Base-by-base conservation (phyloP, 2,888 invertebrate species). In the Odontocerum albicorne region DNA sequence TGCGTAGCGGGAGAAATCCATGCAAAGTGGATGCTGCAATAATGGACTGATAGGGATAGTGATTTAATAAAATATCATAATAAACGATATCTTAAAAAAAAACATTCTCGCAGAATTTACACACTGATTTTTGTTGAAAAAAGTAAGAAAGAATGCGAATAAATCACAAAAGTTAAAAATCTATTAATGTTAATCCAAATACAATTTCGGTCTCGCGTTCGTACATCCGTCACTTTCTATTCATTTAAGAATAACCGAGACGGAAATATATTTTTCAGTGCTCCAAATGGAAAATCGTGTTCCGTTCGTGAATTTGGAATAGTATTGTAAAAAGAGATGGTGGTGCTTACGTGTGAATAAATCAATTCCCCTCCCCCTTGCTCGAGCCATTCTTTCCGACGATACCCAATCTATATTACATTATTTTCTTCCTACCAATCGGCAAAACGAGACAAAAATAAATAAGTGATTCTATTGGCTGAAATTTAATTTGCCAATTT, bases 291-390 rank as follows among this genome's bases (percentile, higher is more conserved):
- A 35, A 19, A 22, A 21, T 2, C 27, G 49, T 7, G 17, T 35
- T 39, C 33, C 32, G 31, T 19, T 33, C 49, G 27, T 2, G n/a
- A 1, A 2, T 8, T 13, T 4, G 7, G 19, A 4, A 10, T 10
- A 4, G 39, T 2, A 16, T 16, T 20, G 39, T 7, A 39, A 39
- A 19, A 17, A 17, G 2, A 39, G 39, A 10, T 3, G 42, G 13
- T 19, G 36, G 38, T 31, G 55, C 39, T 40, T 54, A 22, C 36
- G 47, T 46, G 57, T 57, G 57, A 57, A 57, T 51, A 57, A 57
- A 57, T 53, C 57, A 57, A 57, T 57, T 57, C 53, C 57, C 57
- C 33, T 21, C 32, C 20, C 32, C 47, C 43, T 35, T 20, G 16
- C 32, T 13, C 43, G 49, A 22, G 36, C 57, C 31, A 43, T 49